Evolutionary conservation across 1,140 invertebrate species (phyloP), one percentile per base, ranked within the genome.

Genomic region (Saccostrea echinata): DNA sequence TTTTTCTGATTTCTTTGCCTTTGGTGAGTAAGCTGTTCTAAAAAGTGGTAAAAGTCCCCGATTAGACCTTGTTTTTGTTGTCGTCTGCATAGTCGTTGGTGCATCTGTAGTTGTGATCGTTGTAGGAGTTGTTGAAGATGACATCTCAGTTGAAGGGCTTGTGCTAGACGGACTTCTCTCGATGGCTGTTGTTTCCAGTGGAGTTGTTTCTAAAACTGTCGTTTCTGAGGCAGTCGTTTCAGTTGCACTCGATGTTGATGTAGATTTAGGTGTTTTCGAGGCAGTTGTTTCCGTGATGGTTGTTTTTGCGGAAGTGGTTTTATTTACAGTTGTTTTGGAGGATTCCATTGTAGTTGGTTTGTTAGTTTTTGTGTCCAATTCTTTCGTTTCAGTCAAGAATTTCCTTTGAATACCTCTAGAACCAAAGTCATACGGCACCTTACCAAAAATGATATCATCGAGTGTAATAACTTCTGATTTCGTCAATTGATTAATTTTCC

Each of bases 391-490:
- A 76, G 68, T 33, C 27, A 76, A 13, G 68, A 76, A 76, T 30
- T 76, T 76, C 16, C 68, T 76, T 30, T 76, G 68, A 76, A 76
- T 76, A 30, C 68, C 68, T 30, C 27, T 30, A 30, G 68, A 76
- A 13, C 68, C 68, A 76, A 76, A 76, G 11, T 76, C 27, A 76
- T 30, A 76, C 11, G 68, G 68, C 16, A 30, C 27, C 27, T 12
- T 76, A 76, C 68, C 68, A 30, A 76, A 76, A 18, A 76, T 76
- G 11, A 76, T 76, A 76, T 76, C 68, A 76, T 76, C 68, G 13
- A 76, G 68, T 3, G 68, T 76, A 33, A 76, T 27, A 27, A 33
- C 68, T 16, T 76, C 24, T 30, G 68, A 30, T 33, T 76, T 76
- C 12, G 68, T 30, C 13, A 13, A 13, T 33, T 76, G 24, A 13